These are phyloP conservation scores for Rhamphomyia laevipes DNA, from an alignment of 2,888 invertebrate genomes.

Conservation along the genomic window DNA sequence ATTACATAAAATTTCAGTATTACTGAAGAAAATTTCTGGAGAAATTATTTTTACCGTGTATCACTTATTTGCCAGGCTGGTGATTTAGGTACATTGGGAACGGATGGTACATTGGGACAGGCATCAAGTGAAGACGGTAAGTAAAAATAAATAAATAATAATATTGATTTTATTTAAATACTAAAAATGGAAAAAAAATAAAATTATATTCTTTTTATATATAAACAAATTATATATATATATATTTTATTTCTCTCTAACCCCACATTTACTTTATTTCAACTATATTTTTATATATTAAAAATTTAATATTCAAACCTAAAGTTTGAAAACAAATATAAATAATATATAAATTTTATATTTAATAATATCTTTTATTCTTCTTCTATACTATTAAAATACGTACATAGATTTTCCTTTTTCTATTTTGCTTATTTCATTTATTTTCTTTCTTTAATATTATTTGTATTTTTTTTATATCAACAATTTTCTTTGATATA, in stretches of 20 bases:
- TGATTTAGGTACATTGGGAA: conserved; percentile 46
- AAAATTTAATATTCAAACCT: too few relatives aligned
- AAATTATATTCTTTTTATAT: neutral
- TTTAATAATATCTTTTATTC: too few relatives aligned
- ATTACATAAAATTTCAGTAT: conserved; percentile 57
- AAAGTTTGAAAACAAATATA: too few relatives aligned
- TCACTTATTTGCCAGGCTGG: conserved; percentile 96
- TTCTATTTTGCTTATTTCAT: too few relatives aligned
- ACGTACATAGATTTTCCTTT: too few relatives aligned
- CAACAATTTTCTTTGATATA: conserved; percentile 5
- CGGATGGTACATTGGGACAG: conserved; percentile 34
- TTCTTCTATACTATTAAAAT: too few relatives aligned
- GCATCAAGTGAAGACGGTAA: conserved; percentile 39
- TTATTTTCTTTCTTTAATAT: conserved; percentile 1
- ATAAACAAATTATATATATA: too few relatives aligned
- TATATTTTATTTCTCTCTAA: too few relatives aligned
- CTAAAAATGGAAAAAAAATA: neutral
- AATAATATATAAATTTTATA: too few relatives aligned
- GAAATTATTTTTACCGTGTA: conserved; percentile 99
- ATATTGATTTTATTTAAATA: neutral
- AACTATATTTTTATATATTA: too few relatives aligned
- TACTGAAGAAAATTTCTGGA: conserved; percentile 97
- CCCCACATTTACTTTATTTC: too few relatives aligned
- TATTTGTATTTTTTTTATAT: conserved; percentile 12
- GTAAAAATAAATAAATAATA: conserved; percentile 15